Evolutionary conservation across 2,113 vertebrate genomes (phyloP), one percentile per base, ranked within the genome.

Genomic region (Antechinus stuartii): DNA sequence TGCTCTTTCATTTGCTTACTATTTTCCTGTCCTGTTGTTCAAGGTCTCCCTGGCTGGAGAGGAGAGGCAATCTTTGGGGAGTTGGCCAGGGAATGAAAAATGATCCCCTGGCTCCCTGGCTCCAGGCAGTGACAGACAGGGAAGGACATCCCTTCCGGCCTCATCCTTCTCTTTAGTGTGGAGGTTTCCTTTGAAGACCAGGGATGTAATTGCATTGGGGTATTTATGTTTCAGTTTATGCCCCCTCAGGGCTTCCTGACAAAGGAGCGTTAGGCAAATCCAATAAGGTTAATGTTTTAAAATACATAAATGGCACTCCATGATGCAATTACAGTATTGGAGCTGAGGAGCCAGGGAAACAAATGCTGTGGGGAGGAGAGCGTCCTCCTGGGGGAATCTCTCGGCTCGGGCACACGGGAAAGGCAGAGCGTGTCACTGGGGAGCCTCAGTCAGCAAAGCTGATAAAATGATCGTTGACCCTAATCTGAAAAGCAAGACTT

Each of bases 261-360:
- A 42, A 84, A 19, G 68, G 68, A 84, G 68, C 42, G n/a, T 42
- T 42, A n/a, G 23, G n/a, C n/a, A 84, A 84, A 84, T 84, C n/a
- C 68, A 84, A 84, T 84, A 84, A 84, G n/a, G n/a, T n/a, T 84
- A 84, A 84, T 84, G 68, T 84, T 84, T n/a, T 84, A 42, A 84
- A 84, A 84, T 84, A 23, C n/a, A 23, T 84, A 84, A 84, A 42
- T 84, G n/a, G 68, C n/a, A 84, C n/a, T 23, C 5, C 68, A 84
- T 42, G 7, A 84, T 84, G 23, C n/a, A 84, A 84, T 84, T 84
- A 84, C n/a, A 84, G 23, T 8, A 42, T 23, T 84, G n/a, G 68
- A 84, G 68, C 68, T 42, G n/a, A 84, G 68, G 16, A 42, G 42
- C 68, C 35, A 84, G 68, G n/a, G 68, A 84, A 42, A n/a, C 35